Base-by-base conservation (phyloP, 1,140 invertebrate genomes). In the Brachionus calyciflorus region DNA sequence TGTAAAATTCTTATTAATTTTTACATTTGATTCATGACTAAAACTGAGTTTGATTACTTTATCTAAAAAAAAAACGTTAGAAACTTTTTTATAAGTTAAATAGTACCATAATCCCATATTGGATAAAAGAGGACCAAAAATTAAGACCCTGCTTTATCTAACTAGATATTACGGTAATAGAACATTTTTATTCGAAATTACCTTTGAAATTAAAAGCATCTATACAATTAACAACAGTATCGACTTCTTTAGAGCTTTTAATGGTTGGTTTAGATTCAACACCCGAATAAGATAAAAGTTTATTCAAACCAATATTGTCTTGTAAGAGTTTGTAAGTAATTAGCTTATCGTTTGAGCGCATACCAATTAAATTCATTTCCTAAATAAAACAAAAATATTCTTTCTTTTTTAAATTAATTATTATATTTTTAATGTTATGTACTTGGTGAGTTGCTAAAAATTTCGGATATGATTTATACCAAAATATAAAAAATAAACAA, bases 321-420 rank as follows among this genome's bases (percentile, higher is more conserved):
- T 65, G 2, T 14, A 65, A 19, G 14, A 65, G 21, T n/a, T 65
- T 44, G 10, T 44, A 19, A 21, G 60, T 65, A 19, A 12, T 28
- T 44, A 65, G 14, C 44, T 65, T 65, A 7, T 65, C 60, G 26
- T 24, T 44, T 44, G 60, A 44, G 4, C 9, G 7, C 60, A 65
- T 65, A 30, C 60, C 60, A 12, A 65, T 44, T 44, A 65, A 19
- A 41, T 44, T 65, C 60, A 44, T 44, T 24, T 65, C 60, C 60
- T 65, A 14, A 14, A 14, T 10, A 65, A 46, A 44, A 44, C 19
- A 6, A 9, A 21, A 24, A n/a, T n/a, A n/a, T n/a, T n/a, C n/a
- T n/a, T n/a, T n/a, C 14, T 26, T 28, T 24, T 21, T 12, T 3
- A 6, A 44, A 40, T 44, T 24, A 2, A 26, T 9, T 7, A 24